Conservation (phyloP, 2,888 invertebrate genomes). For the Machimus rusticus region DNA sequence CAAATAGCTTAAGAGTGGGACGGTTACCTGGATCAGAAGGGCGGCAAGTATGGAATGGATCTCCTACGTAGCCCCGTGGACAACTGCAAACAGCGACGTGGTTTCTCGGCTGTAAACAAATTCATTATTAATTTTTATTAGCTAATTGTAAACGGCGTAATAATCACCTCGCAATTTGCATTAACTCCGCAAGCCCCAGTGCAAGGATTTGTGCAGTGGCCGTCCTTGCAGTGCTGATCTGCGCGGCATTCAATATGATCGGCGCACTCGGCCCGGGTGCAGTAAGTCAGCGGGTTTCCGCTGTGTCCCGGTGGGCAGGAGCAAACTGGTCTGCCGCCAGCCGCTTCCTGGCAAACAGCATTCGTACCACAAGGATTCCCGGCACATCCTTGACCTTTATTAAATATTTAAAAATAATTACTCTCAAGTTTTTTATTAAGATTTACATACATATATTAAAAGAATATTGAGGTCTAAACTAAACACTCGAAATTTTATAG, state of each 20-base stretch:
- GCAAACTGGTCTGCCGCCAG: slow-evolving; percentile 79
- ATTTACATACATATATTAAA: background rate
- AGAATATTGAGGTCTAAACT: background rate
- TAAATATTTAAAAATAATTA: background rate
- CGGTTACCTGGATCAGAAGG: slow-evolving; percentile 76
- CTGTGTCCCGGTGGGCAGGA: slow-evolving; percentile 81
- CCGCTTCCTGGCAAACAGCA: slow-evolving; percentile 70
- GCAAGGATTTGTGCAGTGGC: slow-evolving; percentile 82
- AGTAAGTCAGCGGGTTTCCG: slow-evolving; percentile 79
- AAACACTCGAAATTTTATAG: background rate
- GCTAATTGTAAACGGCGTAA: background rate
- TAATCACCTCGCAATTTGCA: slow-evolving; percentile 76
- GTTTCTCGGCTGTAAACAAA: slow-evolving; percentile 66
- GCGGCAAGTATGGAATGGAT: slow-evolving; percentile 77
- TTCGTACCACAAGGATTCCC: slow-evolving; percentile 73
- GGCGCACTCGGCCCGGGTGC: slow-evolving; percentile 78
- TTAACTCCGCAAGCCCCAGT: slow-evolving; percentile 77
- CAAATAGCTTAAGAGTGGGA: background rate
- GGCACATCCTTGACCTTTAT: slow-evolving; percentile 63
- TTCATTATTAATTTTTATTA: background rate
- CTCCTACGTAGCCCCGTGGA: slow-evolving; percentile 79
- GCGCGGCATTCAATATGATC: slow-evolving; percentile 80
- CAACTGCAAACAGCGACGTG: slow-evolving; percentile 83
- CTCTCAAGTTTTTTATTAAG: background rate
- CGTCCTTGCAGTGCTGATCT: slow-evolving; percentile 76